phyloP scores from a whole-genome alignment of 2,797 vertebrate species.

The Sebastes kiyomatsui region DNA sequence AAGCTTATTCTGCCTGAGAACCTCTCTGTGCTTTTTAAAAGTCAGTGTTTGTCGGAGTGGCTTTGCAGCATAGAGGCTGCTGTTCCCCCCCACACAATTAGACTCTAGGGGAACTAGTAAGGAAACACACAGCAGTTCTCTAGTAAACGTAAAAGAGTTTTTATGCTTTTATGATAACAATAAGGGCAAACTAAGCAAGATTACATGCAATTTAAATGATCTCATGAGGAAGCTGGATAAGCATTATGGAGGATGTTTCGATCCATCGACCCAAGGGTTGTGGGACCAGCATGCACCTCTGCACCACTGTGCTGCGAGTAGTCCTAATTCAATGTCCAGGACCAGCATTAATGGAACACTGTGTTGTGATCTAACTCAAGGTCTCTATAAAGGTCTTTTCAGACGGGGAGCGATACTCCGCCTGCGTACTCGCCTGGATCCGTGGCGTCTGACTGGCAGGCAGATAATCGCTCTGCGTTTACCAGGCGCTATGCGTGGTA shows the following conservation, averaged over 20 bases:
- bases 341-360: not conserved
- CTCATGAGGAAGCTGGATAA: not conserved
- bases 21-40: not conserved
- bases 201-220: conserved; percentile 13
- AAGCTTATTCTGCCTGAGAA: not conserved
- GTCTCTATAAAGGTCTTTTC: not conserved
- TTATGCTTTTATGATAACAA: not conserved
- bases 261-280: not conserved
- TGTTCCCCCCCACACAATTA: not conserved
- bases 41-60: not conserved
- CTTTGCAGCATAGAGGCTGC: not conserved
- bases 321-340: not conserved
- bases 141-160: not conserved
- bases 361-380: not conserved
- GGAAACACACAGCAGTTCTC: not conserved
- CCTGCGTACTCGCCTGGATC: not conserved
- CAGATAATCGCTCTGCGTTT: too few species aligned
- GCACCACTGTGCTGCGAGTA: not conserved
- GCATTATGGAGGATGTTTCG: not conserved
- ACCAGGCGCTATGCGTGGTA: not conserved
- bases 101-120: not conserved
- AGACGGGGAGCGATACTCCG: not conserved
- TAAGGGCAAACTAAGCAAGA: not conserved
- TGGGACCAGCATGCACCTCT: not conserved
- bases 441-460: not conserved